phyloP scores from a whole-genome alignment of 1,140 invertebrate species.

The Scaptomyza hsui region DNA sequence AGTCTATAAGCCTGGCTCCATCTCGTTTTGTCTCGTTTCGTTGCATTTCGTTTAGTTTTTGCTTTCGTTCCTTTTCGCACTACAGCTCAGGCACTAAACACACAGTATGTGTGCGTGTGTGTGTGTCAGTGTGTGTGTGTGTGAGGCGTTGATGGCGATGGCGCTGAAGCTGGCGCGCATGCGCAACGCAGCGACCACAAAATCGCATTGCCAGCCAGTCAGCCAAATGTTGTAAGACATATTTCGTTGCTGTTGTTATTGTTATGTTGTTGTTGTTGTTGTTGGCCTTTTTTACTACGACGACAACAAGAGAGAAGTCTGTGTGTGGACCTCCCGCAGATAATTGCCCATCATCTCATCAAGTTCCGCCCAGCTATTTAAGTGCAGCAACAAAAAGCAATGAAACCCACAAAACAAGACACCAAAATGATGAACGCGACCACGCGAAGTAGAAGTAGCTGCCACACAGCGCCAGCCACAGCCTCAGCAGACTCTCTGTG shows the following conservation, averaged over 20 bases:
- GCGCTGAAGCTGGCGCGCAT: constrained; percentile 84
- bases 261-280: constrained; percentile 49
- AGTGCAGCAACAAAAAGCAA: constrained; percentile 66
- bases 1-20: constrained; percentile 7
- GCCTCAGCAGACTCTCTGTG: background rate
- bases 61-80: constrained; percentile 24
- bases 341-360: constrained; percentile 83
- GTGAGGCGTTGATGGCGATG: constrained; percentile 85
- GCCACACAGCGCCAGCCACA: constrained; percentile 39
- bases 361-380: constrained; percentile 83
- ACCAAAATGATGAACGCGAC: constrained; percentile 82
- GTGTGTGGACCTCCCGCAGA: constrained; percentile 79
- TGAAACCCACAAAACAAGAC: constrained; percentile 81
- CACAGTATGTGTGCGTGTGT: constrained; percentile 6
- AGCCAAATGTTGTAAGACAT: constrained; percentile 72
- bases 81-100: background rate
- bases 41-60: constrained; percentile 11
- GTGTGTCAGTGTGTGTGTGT: constrained; percentile 76
- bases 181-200: constrained; percentile 68
- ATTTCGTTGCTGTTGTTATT: constrained; percentile 57
- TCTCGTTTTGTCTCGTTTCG: constrained; percentile 23
- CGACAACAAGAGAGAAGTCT: constrained; percentile 24
- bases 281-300: constrained; percentile 43
- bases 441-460: constrained; percentile 78
- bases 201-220: constrained; percentile 59